Evolutionary conservation across 2,113 vertebrate genomes (phyloP).

Genomic region (Charina bottae): DNA sequence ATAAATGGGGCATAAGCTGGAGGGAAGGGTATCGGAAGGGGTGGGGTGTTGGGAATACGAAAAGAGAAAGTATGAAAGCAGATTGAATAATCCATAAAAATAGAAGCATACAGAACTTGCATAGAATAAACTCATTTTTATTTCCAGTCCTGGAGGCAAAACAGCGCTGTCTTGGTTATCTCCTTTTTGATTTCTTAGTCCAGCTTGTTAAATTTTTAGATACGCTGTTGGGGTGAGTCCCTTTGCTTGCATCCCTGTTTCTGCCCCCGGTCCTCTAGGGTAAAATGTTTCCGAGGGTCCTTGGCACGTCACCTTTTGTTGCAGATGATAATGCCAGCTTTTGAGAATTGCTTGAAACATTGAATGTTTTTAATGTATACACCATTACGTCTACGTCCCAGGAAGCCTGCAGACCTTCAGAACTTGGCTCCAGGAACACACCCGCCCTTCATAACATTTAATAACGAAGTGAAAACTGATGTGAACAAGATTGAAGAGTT

Average conservation of each 20-base stretch:
- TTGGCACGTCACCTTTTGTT: not conserved
- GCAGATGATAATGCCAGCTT: no score
- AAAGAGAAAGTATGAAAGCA: no score
- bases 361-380: not conserved
- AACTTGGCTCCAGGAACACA: constrained; percentile 97
- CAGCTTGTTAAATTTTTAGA: not conserved
- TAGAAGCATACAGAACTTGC: not conserved
- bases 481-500: constrained; percentile 99
- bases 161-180: not conserved
- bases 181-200: not conserved
- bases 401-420: constrained; percentile 97
- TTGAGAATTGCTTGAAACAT: not conserved
- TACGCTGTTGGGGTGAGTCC: not conserved
- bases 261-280: not conserved
- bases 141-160: not conserved
- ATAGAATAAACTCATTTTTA: not conserved
- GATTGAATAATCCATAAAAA: not conserved
- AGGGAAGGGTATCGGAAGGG: not conserved
- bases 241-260: not conserved
- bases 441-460: constrained; percentile 96
- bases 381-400: constrained; percentile 60
- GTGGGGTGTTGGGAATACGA: not conserved
- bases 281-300: not conserved
- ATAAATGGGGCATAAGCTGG: no score
- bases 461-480: constrained; percentile 95